Percentiles rank a stretch among this genome's conserved stretches.
These are phyloP conservation scores for Acleris sparsana DNA, from an alignment of 2,888 invertebrate genomes.

Conservation along the genomic window DNA sequence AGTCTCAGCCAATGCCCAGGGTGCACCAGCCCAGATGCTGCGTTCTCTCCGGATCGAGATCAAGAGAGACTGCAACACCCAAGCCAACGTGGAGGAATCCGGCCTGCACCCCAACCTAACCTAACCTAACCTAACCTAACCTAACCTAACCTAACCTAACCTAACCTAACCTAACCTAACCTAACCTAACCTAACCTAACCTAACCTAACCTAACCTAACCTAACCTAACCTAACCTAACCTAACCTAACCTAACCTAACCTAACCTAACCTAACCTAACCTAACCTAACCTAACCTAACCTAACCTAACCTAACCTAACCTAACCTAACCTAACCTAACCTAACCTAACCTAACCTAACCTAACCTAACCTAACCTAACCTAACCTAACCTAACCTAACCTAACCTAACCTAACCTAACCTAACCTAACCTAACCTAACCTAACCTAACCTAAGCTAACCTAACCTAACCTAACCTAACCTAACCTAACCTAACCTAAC, in stretches of 20 bases:
- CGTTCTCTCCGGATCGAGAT: no score
- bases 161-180: conserved; percentile 22
- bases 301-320: conserved; percentile 24
- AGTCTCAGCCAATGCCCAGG: no score
- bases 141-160: conserved; percentile 26
- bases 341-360: conserved; percentile 36
- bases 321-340: conserved; percentile 37
- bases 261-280: conserved; percentile 29
- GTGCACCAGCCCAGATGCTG: no score
- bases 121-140: conserved; percentile 25
- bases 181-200: conserved; percentile 36
- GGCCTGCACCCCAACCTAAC: no score
- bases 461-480: conserved; percentile 36
- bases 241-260: conserved; percentile 32
- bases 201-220: conserved; percentile 38
- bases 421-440: conserved; percentile 37
- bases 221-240: conserved; percentile 38
- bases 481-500: conserved; percentile 37
- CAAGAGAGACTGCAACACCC: no score
- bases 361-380: conserved; percentile 39
- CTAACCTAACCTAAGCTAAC: conserved; percentile 36
- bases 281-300: conserved; percentile 28
- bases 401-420: neutral
- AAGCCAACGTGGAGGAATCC: no score
- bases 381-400: conserved; percentile 33